Conservation (phyloP, 2,113 vertebrate genomes). For the Trachemys scripta region DNA sequence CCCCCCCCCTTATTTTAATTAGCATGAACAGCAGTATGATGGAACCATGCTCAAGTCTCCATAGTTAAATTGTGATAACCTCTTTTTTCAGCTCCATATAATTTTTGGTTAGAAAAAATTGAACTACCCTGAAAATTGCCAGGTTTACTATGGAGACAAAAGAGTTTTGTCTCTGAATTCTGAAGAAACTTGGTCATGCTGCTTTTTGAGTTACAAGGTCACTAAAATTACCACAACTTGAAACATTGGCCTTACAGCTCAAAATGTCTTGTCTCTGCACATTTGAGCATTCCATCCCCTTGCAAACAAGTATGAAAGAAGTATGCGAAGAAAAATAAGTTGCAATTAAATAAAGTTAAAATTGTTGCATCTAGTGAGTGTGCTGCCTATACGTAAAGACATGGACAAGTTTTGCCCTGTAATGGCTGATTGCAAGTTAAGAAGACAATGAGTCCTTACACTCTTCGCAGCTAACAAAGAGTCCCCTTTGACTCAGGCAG, state of each 20-base stretch:
- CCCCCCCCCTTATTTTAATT: constrained; percentile 57
- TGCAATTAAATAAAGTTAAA: neutral
- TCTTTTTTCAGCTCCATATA: constrained; percentile 35
- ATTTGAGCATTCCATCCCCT: neutral
- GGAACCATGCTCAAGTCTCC: constrained; percentile 17
- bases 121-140: constrained; percentile 28
- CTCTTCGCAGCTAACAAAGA: neutral
- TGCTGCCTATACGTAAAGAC: rapidly evolving
- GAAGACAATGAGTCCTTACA: neutral
- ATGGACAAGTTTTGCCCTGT: rapidly evolving
- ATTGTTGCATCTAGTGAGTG: neutral
- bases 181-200: neutral
- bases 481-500: neutral
- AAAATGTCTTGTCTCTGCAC: neutral
- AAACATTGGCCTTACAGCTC: neutral
- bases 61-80: constrained; percentile 7
- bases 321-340: neutral
- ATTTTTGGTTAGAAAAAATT: constrained; percentile 23
- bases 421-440: rapidly evolving
- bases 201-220: constrained; percentile 6
- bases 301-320: rapidly evolving
- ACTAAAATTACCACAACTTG: neutral
- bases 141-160: constrained; percentile 3
- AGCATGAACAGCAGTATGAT: constrained; percentile 22
- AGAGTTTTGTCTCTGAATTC: neutral